These are phyloP conservation scores for Holacanthus passer DNA, from an alignment of 2,113 vertebrate species.

Conservation along the genomic window DNA sequence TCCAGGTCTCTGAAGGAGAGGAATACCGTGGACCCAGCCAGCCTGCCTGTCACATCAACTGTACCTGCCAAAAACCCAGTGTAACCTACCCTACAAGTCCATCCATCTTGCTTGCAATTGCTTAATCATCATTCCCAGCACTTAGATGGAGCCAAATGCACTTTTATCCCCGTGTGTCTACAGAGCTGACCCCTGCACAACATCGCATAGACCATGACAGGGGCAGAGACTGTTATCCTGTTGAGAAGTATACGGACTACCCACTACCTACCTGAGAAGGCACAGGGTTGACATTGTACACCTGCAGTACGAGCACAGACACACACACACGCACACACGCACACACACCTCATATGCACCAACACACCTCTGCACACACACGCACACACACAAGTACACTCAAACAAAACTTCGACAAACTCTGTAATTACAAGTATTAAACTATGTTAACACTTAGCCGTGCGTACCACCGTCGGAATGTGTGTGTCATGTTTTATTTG, in stretches of 20 bases:
- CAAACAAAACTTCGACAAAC: conserved; percentile 48
- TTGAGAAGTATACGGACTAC: conserved; percentile 48
- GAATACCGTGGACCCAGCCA: conserved; percentile 57
- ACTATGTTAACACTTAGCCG: conserved; percentile 76
- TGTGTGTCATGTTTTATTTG: conserved; percentile 77
- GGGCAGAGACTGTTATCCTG: conserved; percentile 74
- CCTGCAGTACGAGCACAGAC: conserved; percentile 61
- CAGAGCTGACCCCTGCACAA: conserved; percentile 51
- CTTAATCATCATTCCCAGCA: conserved; percentile 52
- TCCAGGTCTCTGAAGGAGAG: conserved; percentile 45
- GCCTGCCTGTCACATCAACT: conserved; percentile 67
- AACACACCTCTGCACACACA: conserved; percentile 33
- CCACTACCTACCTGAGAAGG: conserved; percentile 60
- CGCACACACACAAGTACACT: conserved; percentile 36
- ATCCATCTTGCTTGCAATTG: conserved; percentile 36
- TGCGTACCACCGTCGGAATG: conserved; percentile 73
- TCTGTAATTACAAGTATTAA: conserved; percentile 78
- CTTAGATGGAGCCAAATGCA: conserved; percentile 55
- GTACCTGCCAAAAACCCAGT: conserved; percentile 60
- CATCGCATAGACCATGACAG: conserved; percentile 63
- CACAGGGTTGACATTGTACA: conserved; percentile 64
- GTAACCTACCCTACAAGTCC: conserved; percentile 54
- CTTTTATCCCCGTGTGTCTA: conserved; percentile 46
- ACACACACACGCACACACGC: conserved; percentile 43
- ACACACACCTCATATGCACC: conserved; percentile 19